Evolutionary conservation across 2,113 vertebrate genomes (phyloP), one percentile per base, ranked within the genome.

Genomic region (Columba livia): DNA sequence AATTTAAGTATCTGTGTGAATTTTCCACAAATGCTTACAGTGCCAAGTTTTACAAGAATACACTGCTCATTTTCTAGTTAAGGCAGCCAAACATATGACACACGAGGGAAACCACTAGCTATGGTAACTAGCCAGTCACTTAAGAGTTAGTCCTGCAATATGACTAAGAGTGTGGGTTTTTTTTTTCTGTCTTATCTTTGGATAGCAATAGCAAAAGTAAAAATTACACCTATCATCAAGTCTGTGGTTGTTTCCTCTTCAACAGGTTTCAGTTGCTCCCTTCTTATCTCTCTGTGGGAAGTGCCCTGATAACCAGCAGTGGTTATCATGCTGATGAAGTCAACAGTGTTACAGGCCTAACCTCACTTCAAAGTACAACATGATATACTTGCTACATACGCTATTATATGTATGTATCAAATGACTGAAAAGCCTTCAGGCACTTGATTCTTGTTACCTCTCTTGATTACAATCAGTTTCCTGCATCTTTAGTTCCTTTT

Each of bases 11-110:
- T 90, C 38, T 91, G 20, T 42, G 44, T 69, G 86, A 84, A 53
- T 96, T 96, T 94, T 89, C 47, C 72, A 90, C 65, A 88, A 90
- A 83, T 83, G 85, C 80, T 96, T 96, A 85, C 23, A n/a, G 20
- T 84, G 44, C 48, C 57, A 87, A 53, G 32, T 89, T 97, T 95
- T 96, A 91, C 70, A 90, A 51, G 61, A 78, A 24, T 85, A 19
- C 26, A 38, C 77, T 83, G 61, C 53, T 97, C 56, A 17, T 95
- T 98, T 95, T 86, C 88, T 96, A 34, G 11, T 79, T 61, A 54
- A 66, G 58, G 29, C 58, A 88, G 74, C 36, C 58, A 82, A 83
- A 28, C n/a, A 5, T 36, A 10, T 10, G 31, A 56, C 5, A 38
- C 23, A 28, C 4, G 3, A 3, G 11, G 42, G 23, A 80, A 86